Evolutionary conservation across 2,888 invertebrate species (phyloP).

Genomic region (Pantelozetes paolii): DNA sequence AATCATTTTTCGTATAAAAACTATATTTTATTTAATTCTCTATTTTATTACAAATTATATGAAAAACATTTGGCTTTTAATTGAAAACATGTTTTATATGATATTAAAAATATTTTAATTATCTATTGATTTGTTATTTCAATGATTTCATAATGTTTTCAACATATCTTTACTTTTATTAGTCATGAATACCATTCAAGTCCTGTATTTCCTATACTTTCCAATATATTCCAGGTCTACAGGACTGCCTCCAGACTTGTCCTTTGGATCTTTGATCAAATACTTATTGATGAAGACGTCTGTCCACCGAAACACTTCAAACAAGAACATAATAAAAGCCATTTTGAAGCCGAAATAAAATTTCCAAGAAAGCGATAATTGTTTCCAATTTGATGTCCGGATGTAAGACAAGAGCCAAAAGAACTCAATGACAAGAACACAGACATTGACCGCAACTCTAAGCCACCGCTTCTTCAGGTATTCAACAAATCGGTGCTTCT

Average conservation of each 20-base stretch:
- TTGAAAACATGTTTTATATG: no score
- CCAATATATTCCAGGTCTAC: constrained; percentile 35
- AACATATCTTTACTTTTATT: neutral
- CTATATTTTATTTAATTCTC: no score
- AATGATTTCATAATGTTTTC: neutral
- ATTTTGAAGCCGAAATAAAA: constrained; percentile 25
- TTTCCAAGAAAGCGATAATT: constrained; percentile 16
- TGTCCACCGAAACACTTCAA: constrained; percentile 26
- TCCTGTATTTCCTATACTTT: constrained; percentile 12
- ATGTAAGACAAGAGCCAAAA: constrained; percentile 22
- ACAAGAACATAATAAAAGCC: constrained; percentile 8
- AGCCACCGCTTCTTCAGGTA: constrained; percentile 7
- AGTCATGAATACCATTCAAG: neutral
- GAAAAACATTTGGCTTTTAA: no score
- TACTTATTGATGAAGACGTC: constrained; percentile 5
- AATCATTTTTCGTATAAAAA: no score
- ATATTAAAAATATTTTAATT: no score
- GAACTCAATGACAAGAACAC: constrained; percentile 23
- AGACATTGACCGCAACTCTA: neutral
- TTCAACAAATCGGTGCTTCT: neutral
- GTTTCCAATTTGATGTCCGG: neutral
- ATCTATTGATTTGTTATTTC: no score
- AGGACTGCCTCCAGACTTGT: neutral
- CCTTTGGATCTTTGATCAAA: neutral
- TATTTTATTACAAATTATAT: no score